Percentiles rank a stretch among this genome's conserved stretches.
Evolutionary conservation across 2,888 invertebrate species (phyloP).

Genomic region (Plagodis pulveraria): DNA sequence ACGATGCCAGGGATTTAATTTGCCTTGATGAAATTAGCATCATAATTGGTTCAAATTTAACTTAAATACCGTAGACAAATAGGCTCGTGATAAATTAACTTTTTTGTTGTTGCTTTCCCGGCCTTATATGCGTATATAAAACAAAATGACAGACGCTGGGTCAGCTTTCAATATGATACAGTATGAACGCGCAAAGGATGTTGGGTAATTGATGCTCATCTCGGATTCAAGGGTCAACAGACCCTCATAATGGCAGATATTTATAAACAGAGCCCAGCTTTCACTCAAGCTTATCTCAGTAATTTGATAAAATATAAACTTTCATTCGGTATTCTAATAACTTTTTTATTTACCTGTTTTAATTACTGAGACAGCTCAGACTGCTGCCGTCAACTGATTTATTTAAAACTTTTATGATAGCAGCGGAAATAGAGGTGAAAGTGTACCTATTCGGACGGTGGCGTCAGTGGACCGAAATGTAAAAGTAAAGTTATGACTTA

Average conservation of each 20-base stretch:
- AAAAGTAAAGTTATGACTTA: conserved; percentile 12
- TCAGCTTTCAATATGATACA: conserved; percentile 25
- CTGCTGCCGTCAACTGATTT: conserved; percentile 10
- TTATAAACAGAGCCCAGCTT: conserved; percentile 47
- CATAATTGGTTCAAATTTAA: conserved; percentile 31
- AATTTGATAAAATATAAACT: conserved; percentile 25
- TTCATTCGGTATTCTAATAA: conserved; percentile 20
- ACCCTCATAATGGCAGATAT: conserved; percentile 63
- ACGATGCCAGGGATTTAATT: conserved; percentile 26
- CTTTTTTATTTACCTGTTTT: conserved; percentile 7
- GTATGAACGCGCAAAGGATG: conserved; percentile 49
- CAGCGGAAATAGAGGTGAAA: conserved; percentile 10
- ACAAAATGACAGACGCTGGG: conserved; percentile 14
- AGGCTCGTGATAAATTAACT: conserved; percentile 23
- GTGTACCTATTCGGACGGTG: conserved; percentile 3
- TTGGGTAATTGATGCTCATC: conserved; percentile 72
- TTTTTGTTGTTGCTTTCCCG: conserved; percentile 19
- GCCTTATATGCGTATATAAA: conserved; percentile 13
- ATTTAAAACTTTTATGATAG: conserved; percentile 12
- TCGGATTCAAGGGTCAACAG: conserved; percentile 69
- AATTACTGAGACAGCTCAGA: conserved; percentile 11
- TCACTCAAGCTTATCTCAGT: conserved; percentile 19
- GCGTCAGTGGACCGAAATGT: neutral
- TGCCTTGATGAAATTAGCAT: conserved; percentile 31
- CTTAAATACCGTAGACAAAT: conserved; percentile 8